Conservation (phyloP, 2,888 invertebrate species). For the Deilephila elpenor region DNA sequence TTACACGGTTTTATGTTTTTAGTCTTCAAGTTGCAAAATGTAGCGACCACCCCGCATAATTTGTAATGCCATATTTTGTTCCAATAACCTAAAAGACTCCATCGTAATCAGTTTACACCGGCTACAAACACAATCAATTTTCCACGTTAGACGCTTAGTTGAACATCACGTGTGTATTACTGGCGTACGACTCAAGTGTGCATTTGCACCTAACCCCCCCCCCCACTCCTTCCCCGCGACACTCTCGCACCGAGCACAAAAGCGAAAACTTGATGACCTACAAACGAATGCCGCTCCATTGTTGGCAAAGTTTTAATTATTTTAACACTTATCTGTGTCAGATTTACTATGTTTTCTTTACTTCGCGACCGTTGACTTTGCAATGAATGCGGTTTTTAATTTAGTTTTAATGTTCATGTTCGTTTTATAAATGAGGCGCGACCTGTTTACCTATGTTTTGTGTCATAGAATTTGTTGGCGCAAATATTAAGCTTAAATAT, state of each 20-base stretch:
- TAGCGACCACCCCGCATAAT: no score
- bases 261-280: slow-evolving; percentile 61
- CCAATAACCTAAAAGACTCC: neutral
- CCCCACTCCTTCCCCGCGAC: slow-evolving; percentile 31
- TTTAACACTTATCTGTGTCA: slow-evolving; percentile 33
- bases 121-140: slow-evolving; percentile 42
- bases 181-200: slow-evolving; percentile 12
- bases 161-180: slow-evolving; percentile 19
- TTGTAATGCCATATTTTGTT: no score
- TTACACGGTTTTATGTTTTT: no score
- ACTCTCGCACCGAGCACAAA: slow-evolving; percentile 47
- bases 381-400: slow-evolving; percentile 15
- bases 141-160: slow-evolving; percentile 41
- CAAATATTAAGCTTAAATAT: no score
- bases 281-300: slow-evolving; percentile 55
- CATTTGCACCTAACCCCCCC: slow-evolving; percentile 3
- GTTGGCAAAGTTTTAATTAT: slow-evolving; percentile 56
- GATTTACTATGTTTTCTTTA: slow-evolving; percentile 19
- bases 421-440: neutral
- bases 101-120: neutral
- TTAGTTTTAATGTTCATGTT: neutral
- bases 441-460: no score
- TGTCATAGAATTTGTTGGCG: no score
- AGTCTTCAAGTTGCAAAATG: no score
- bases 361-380: slow-evolving; percentile 34